Conservation (phyloP, 2,888 invertebrate genomes). For the Stenichneumon culpator region DNA sequence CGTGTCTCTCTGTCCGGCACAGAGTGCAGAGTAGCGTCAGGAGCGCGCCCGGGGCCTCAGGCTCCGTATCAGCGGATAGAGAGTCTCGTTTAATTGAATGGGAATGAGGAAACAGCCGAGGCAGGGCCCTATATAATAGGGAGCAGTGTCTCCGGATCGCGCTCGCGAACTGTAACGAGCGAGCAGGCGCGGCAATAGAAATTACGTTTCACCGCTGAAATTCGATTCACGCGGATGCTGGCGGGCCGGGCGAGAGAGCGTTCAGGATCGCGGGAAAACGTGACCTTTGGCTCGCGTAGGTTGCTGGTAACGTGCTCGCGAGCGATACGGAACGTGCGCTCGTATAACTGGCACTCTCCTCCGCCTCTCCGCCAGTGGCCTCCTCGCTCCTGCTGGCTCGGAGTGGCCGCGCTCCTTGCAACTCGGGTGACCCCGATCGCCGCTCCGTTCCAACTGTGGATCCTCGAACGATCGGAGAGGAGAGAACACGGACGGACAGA, state of each 20-base stretch:
- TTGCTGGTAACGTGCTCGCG: constrained; percentile 58
- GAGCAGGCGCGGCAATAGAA: constrained; percentile 69
- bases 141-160: constrained; percentile 53
- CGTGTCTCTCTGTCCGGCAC: not conserved
- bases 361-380: not conserved
- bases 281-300: constrained; percentile 68
- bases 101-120: constrained; percentile 66
- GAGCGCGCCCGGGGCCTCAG: constrained; percentile 27
- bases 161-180: constrained; percentile 62
- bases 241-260: constrained; percentile 19
- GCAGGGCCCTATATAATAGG: constrained; percentile 40
- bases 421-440: constrained; percentile 62
- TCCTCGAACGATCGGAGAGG: constrained; percentile 4
- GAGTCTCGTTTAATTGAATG: constrained; percentile 63
- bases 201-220: constrained; percentile 70
- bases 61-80: constrained; percentile 16
- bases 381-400: not conserved
- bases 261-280: constrained; percentile 67
- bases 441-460: constrained; percentile 26
- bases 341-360: not conserved
- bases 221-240: constrained; percentile 68
- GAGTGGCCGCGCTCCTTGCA: constrained; percentile 27
- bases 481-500: constrained; percentile 16
- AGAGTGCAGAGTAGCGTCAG: constrained; percentile 34
- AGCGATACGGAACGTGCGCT: constrained; percentile 39